These are phyloP conservation scores for Agrochola macilenta DNA, from an alignment of 2,888 invertebrate species.

Conservation along the genomic window DNA sequence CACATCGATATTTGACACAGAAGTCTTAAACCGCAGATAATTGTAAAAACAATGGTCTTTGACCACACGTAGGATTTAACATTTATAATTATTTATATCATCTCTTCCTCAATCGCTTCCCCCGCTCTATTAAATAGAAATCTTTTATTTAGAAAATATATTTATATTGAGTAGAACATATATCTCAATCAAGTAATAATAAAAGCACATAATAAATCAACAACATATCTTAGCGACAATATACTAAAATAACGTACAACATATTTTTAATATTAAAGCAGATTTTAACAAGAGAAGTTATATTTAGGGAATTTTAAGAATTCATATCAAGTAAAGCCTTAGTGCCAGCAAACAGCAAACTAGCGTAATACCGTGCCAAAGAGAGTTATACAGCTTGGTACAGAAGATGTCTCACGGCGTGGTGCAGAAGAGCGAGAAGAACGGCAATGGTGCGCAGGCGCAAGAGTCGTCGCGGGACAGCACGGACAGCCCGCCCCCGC, in stretches of 20 bases:
- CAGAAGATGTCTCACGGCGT: slow-evolving; percentile 86
- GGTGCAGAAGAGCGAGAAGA: slow-evolving; percentile 81
- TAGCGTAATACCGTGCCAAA: slow-evolving; percentile 67
- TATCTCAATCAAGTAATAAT: slow-evolving; percentile 57
- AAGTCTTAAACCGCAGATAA: slow-evolving; percentile 81
- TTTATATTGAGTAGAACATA: slow-evolving; percentile 51
- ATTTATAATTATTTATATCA: slow-evolving; percentile 64
- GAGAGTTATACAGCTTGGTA: slow-evolving; percentile 52
- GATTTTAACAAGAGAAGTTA: slow-evolving; percentile 62
- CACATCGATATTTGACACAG: slow-evolving; percentile 69
- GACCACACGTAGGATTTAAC: slow-evolving; percentile 77
- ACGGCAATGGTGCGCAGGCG: slow-evolving; percentile 77
- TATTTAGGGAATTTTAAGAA: slow-evolving; percentile 61
- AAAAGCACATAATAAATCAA: slow-evolving; percentile 67
- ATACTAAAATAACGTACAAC: slow-evolving; percentile 65
- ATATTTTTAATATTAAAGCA: slow-evolving; percentile 64
- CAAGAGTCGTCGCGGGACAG: slow-evolving; percentile 78
- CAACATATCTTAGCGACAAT: slow-evolving; percentile 79
- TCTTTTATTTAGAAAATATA: slow-evolving; percentile 61
- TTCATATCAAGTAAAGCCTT: slow-evolving; percentile 75
- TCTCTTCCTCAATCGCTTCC: slow-evolving; percentile 71
- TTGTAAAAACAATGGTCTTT: slow-evolving; percentile 76
- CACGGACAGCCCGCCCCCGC: slow-evolving; percentile 90
- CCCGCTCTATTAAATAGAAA: slow-evolving; percentile 48
- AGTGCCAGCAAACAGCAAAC: slow-evolving; percentile 57